phyloP scores from a whole-genome alignment of 2,797 vertebrate species.

The Cephalopachus bancanus region DNA sequence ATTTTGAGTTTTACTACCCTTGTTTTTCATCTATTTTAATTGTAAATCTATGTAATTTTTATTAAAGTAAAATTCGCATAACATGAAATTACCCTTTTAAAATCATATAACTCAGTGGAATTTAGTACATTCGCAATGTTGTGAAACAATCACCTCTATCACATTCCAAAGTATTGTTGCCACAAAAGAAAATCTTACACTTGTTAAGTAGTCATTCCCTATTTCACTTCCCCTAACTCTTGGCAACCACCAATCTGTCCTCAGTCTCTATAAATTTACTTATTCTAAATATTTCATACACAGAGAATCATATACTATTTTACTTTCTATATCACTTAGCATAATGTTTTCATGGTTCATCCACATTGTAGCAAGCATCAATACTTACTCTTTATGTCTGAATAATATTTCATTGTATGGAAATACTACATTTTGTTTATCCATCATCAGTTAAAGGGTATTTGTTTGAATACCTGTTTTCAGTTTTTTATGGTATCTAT shows the following conservation, averaged over 20 bases:
- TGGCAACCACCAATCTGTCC: neutral
- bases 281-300: neutral
- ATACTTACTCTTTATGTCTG: neutral
- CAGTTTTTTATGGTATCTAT: neutral
- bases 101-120: neutral
- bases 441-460: neutral
- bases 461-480: neutral
- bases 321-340: neutral
- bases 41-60: neutral
- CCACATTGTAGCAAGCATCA: neutral
- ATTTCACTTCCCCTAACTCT: neutral
- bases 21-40: neutral
- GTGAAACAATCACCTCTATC: neutral
- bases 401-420: neutral
- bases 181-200: neutral
- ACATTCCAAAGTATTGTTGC: neutral
- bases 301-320: neutral
- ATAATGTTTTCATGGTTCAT: neutral
- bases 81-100: neutral
- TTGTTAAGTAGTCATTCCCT: neutral
- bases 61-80: neutral
- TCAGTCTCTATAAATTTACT: neutral
- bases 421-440: neutral
- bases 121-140: neutral
- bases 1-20: neutral